Evolutionary conservation across 2,888 invertebrate genomes (phyloP).

Genomic region (Trachelus troglodyta): DNA sequence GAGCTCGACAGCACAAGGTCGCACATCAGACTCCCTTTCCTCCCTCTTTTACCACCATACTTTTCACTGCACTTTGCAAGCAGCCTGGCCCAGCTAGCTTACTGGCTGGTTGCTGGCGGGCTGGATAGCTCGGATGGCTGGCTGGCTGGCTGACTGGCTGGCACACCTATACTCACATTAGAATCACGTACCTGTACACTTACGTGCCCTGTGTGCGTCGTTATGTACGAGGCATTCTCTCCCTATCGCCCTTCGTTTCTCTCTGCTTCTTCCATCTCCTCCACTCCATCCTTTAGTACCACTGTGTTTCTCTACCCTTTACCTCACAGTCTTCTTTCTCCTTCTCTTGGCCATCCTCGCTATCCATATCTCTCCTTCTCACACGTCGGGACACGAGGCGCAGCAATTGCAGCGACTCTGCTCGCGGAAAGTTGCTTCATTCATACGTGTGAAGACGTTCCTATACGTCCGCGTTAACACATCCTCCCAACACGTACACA

Average conservation of each 20-base stretch:
- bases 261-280: not conserved
- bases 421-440: constrained; percentile 27
- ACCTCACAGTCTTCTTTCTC: not conserved
- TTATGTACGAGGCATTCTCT: constrained; percentile 8
- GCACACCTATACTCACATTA: not conserved
- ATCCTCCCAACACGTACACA: constrained; percentile 12
- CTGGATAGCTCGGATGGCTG: not conserved
- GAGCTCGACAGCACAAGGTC: constrained; percentile 57
- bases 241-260: constrained; percentile 3
- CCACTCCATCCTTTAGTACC: not conserved
- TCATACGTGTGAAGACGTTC: constrained; percentile 38
- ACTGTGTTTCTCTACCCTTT: not conserved
- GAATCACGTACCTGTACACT: not conserved
- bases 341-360: constrained; percentile 9
- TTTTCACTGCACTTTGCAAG: constrained; percentile 13
- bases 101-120: not conserved
- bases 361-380: constrained; percentile 10
- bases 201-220: not conserved
- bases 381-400: not conserved
- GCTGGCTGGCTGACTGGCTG: not conserved
- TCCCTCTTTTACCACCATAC: constrained; percentile 5
- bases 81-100: not conserved
- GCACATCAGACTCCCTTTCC: constrained; percentile 26
- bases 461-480: constrained; percentile 19
- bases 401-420: constrained; percentile 1